Percentiles rank a stretch among this genome's conserved stretches.
Conservation (phyloP, 2,113 vertebrate genomes). For the Nothobranchius furzeri region DNA sequence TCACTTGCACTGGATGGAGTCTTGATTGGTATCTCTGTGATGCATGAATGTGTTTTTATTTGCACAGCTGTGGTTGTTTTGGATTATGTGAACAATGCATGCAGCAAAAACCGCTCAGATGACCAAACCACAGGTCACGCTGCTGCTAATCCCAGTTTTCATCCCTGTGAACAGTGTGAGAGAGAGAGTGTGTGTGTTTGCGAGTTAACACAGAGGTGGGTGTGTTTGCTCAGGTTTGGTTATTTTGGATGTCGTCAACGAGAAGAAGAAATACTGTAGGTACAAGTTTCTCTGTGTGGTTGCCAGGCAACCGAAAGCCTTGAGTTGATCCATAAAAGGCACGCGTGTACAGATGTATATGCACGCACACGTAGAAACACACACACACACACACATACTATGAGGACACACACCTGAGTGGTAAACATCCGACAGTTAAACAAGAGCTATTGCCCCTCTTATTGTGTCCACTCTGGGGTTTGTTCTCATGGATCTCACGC, state of each 20-base stretch:
- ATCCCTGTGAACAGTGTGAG: constrained; percentile 17
- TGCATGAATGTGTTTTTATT: constrained; percentile 32
- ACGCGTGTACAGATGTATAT: constrained; percentile 21
- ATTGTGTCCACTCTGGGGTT: constrained; percentile 66
- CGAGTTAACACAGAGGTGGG: constrained; percentile 12
- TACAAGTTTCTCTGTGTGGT: constrained; percentile 61
- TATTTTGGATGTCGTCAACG: constrained; percentile 58
- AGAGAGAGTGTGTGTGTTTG: background rate
- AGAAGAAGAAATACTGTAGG: constrained; percentile 59
- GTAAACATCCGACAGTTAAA: constrained; percentile 61
- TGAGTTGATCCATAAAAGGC: constrained; percentile 60
- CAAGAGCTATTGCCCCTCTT: constrained; percentile 55
- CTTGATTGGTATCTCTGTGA: constrained; percentile 25
- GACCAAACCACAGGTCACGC: constrained; percentile 63
- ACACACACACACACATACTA: constrained; percentile 12
- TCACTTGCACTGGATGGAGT: constrained; percentile 27
- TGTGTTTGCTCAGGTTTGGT: constrained; percentile 61
- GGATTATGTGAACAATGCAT: constrained; percentile 35
- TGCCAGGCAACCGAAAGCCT: constrained; percentile 73
- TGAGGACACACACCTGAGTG: constrained; percentile 32
- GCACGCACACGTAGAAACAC: background rate
- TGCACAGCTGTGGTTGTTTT: constrained; percentile 68
- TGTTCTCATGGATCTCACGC: constrained; percentile 62
- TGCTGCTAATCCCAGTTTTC: constrained; percentile 50
- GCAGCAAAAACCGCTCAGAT: constrained; percentile 41